Base-by-base conservation (phyloP, 2,888 invertebrate species). In the Tetheella fluctuosa region DNA sequence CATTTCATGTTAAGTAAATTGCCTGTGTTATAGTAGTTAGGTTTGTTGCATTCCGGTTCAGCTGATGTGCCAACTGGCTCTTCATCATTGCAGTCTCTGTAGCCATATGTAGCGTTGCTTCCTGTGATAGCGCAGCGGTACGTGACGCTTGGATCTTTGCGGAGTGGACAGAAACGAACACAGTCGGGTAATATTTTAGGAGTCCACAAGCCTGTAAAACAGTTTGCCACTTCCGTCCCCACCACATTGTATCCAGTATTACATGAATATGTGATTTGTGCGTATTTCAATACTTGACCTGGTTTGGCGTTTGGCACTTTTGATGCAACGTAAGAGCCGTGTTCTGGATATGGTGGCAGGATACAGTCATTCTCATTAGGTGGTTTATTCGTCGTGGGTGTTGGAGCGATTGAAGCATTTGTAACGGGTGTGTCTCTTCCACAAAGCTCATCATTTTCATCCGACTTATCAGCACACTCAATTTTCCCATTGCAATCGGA, bases 121-220 rank as follows among this genome's bases (percentile, higher is more conserved):
- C 68, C 65, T 3, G 68, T 64, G 2, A 82, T 64, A 0, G 76
- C 52, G 61, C 88, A 88, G 23, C 68, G 67, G 73, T 83, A 87
- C 2, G 64, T 68, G 0, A 88, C 83, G 55, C 85, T 82, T 0
- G 73, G 71, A 34, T 85, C 74, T 0, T 58, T 65, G 23, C 76
- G 71, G 1, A 89, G 67, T 13, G 73, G 73, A 73, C 88, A 89
- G 65, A 74, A 79, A 10, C 76, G 74, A 23, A 76, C 64, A 60
- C 81, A 76, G 55, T 67, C 63, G 1, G 79, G 79, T n/a, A 78
- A 60, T 8, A 61, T 64, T 13, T 62, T 63, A n/a, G 13, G 69
- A 2, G 73, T 73, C 89, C 85, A 90, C 0, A 55, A 52, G 0
- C 89, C 89, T 0, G 76, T 69, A n/a, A 68, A 67, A 59, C 90